Evolutionary conservation across 2,113 vertebrate genomes (phyloP).

Genomic region (Ophiodon elongatus): DNA sequence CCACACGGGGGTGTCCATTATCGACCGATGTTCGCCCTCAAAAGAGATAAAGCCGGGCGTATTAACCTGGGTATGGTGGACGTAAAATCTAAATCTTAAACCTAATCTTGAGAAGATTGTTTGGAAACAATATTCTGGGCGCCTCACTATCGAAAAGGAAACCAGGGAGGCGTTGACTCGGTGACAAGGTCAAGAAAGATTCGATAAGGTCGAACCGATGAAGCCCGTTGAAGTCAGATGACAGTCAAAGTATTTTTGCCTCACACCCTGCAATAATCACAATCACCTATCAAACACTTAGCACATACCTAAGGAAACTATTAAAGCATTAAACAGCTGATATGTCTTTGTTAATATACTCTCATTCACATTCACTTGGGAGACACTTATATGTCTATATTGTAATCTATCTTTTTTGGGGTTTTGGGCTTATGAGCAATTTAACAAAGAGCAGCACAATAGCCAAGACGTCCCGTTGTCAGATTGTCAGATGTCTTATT

Average conservation of each 20-base stretch:
- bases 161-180: background rate
- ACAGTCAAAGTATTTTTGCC: background rate
- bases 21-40: background rate
- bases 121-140: background rate
- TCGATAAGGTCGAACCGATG: background rate
- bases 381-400: too few species aligned
- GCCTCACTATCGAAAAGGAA: background rate
- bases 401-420: too few species aligned
- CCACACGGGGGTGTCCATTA: constrained; percentile 11
- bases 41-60: background rate
- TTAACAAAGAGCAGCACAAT: too few species aligned
- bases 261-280: too few species aligned
- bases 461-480: too few species aligned
- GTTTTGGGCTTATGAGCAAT: too few species aligned
- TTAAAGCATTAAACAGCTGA: background rate
- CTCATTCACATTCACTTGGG: too few species aligned
- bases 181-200: background rate
- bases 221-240: background rate
- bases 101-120: constrained; percentile 23
- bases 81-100: constrained; percentile 11
- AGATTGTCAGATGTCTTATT: too few species aligned
- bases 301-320: background rate
- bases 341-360: background rate
- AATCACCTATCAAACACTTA: background rate
- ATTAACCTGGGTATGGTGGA: constrained; percentile 15